These are phyloP conservation scores for Marasmarcha lunaedactyla DNA, from an alignment of 2,888 invertebrate genomes.

Conservation along the genomic window DNA sequence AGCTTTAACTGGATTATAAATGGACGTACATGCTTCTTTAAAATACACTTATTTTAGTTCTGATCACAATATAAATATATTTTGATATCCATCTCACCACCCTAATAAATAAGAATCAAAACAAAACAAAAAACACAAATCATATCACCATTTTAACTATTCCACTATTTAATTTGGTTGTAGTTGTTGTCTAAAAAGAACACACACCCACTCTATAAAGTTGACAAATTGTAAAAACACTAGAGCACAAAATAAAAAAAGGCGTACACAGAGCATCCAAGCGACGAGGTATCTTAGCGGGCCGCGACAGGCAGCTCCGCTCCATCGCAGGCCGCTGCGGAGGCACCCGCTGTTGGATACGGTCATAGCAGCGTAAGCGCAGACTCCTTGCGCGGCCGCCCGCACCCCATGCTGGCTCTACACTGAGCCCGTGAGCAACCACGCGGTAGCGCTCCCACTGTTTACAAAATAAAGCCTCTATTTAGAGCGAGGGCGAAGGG, in stretches of 20 bases:
- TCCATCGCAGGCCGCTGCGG: constrained; percentile 31
- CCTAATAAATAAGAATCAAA: too few relatives aligned
- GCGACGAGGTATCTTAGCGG: constrained; percentile 27
- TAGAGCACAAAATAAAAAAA: constrained; percentile 29
- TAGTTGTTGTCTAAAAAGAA: too few relatives aligned
- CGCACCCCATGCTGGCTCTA: constrained; percentile 57
- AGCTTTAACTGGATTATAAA: too few relatives aligned
- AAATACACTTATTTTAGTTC: too few relatives aligned
- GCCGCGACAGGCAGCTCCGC: constrained; percentile 20
- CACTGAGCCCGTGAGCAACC: constrained; percentile 38
- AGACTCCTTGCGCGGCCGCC: constrained; percentile 33
- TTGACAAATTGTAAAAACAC: too few relatives aligned
- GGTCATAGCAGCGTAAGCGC: constrained; percentile 15
- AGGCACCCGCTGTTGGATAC: constrained; percentile 18
- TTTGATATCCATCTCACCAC: too few relatives aligned
- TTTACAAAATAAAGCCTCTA: constrained; percentile 67
- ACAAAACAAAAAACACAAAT: too few relatives aligned
- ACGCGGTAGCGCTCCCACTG: constrained; percentile 61
- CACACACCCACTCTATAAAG: too few relatives aligned
- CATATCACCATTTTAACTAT: too few relatives aligned
- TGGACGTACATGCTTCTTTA: too few relatives aligned
- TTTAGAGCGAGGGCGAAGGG: constrained; percentile 67
- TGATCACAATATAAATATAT: too few relatives aligned
- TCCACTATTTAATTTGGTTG: too few relatives aligned
- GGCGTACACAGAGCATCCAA: constrained; percentile 59